A percentile compares a stretch with the other conserved stretches of the same genome.
Conservation (phyloP, 2,113 vertebrate genomes). For the Tamias sibiricus region DNA sequence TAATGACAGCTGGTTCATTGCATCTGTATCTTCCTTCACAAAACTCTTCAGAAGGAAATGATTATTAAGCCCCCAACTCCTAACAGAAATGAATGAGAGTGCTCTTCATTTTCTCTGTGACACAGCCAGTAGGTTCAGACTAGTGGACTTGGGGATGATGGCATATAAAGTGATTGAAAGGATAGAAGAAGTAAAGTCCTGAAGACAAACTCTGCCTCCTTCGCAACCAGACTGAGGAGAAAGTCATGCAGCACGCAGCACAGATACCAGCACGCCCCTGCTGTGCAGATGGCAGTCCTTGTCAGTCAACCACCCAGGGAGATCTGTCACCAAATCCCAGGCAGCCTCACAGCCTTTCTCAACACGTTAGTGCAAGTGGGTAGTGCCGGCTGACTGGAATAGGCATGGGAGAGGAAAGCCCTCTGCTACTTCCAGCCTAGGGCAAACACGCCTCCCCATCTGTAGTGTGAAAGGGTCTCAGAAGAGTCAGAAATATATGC, state of each 20-base stretch:
- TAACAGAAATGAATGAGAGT: background rate
- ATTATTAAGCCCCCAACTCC: background rate
- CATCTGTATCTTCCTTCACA: background rate
- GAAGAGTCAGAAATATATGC: background rate
- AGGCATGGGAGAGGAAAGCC: background rate
- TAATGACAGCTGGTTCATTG: no score
- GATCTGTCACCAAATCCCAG: background rate
- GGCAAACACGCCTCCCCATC: background rate
- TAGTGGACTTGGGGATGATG: background rate
- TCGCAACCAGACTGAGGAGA: background rate
- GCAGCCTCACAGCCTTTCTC: background rate
- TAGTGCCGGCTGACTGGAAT: no score
- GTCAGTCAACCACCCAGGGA: background rate
- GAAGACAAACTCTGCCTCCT: background rate
- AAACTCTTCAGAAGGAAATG: background rate
- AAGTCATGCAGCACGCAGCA: background rate
- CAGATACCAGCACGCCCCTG: rapidly evolving
- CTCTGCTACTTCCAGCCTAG: background rate
- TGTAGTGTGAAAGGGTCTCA: background rate
- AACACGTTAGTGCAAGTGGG: background rate
- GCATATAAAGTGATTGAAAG: background rate
- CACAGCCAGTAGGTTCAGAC: background rate
- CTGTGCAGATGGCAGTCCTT: background rate
- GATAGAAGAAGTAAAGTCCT: background rate
- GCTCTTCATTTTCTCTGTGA: background rate